Evolutionary conservation across 2,888 invertebrate genomes (phyloP).

Genomic region (Cartodere bifasciata): DNA sequence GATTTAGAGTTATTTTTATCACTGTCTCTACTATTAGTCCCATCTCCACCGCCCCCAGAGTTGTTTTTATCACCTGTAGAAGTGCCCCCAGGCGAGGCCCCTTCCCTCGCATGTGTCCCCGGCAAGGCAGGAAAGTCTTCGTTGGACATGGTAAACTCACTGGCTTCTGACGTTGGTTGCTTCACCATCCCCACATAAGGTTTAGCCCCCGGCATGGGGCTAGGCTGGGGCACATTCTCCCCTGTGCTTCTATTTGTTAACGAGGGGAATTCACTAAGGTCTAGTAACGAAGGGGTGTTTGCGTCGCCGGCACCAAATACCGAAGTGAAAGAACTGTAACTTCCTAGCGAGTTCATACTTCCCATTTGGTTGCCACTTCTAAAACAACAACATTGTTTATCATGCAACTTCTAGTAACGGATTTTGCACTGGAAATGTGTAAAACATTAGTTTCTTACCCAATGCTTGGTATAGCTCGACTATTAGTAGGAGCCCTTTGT

Average conservation of each 20-base stretch:
- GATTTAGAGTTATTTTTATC: constrained; percentile 26
- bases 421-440: constrained; percentile 8
- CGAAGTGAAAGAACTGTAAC: constrained; percentile 54
- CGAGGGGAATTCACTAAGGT: constrained; percentile 87
- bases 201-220: constrained; percentile 82
- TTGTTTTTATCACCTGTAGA: constrained; percentile 32
- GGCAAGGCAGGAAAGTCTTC: constrained; percentile 99
- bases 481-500: constrained; percentile 67
- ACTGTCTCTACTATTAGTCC: constrained; percentile 23
- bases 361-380: constrained; percentile 47
- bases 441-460: constrained; percentile 30
- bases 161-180: constrained; percentile 83
- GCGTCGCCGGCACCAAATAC: constrained; percentile 57
- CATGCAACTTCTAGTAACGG: constrained; percentile 1
- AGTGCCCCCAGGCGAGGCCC: constrained; percentile 50
- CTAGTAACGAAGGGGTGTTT: constrained; percentile 70
- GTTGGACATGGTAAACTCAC: constrained; percentile 94
- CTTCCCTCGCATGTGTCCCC: constrained; percentile 68
- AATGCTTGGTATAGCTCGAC: constrained; percentile 45
- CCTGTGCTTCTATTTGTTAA: constrained; percentile 73
- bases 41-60: constrained; percentile 22
- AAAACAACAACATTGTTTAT: constrained; percentile 20
- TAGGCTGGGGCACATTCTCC: constrained; percentile 63
- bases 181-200: constrained; percentile 95
- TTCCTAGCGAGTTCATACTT: constrained; percentile 51